phyloP scores from a whole-genome alignment of 2,113 vertebrate species.

The Galemys pyrenaicus region DNA sequence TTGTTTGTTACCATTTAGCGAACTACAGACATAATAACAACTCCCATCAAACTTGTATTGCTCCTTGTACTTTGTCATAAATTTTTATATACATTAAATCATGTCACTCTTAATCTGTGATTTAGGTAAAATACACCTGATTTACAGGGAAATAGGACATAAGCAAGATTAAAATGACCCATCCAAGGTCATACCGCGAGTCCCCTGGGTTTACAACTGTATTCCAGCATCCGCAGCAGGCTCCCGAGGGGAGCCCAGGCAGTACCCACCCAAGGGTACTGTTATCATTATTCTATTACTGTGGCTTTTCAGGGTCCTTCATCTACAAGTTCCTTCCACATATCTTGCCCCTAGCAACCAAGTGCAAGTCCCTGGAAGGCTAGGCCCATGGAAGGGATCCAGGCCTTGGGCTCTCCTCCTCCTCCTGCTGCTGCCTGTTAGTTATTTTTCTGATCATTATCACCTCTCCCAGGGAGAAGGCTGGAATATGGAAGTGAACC shows the following conservation, averaged over 20 bases:
- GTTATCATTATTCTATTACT: not conserved
- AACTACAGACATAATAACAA: not conserved
- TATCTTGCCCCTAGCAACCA: not conserved
- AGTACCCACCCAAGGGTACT: not conserved
- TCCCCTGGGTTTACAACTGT: no score
- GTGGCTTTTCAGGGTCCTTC: not conserved
- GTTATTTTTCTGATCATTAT: constrained; percentile 6
- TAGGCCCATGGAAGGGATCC: not conserved
- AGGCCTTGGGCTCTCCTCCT: not conserved
- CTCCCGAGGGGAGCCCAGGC: rapidly evolving
- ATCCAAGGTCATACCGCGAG: not conserved
- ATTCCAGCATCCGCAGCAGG: not conserved
- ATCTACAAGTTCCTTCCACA: not conserved
- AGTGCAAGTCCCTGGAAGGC: not conserved
- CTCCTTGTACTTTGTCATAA: not conserved
- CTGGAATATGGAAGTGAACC: not conserved
- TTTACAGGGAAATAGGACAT: not conserved
- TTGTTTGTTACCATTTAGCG: not conserved
- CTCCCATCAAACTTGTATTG: not conserved
- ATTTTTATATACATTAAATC: not conserved
- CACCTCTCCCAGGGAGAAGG: not conserved
- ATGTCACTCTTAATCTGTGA: not conserved
- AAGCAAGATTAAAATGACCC: not conserved
- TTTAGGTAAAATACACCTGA: not conserved
- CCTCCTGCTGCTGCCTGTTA: not conserved